Base-by-base conservation (phyloP, 2,113 vertebrate species). In the Hystrix cristata region DNA sequence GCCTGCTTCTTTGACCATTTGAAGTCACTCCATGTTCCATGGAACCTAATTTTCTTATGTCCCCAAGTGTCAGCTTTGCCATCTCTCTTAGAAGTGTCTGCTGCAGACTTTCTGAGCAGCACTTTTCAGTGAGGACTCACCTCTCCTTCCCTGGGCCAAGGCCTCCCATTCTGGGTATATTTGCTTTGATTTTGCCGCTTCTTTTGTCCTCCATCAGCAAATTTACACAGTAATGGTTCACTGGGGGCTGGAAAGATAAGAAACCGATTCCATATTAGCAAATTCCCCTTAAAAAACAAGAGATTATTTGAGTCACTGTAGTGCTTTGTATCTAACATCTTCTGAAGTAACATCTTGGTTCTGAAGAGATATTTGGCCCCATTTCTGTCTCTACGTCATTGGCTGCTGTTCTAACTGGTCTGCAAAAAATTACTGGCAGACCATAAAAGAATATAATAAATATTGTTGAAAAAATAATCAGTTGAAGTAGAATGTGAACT, bases 181-280 rank as follows among this genome's bases (percentile, higher is more conserved):
- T 99, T 99, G 98, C 99, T 99, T 99, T 99, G 99, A 99, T 99
- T 99, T 99, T 99, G 99, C 84, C 99, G 98, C 98, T 99, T 99
- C 99, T 99, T 99, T 98, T 99, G 99, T 97, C 99, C 99, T 98
- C 99, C 99, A 94, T 99, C 99, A 78, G 99, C 99, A 98, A 99
- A 99, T 99, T 99, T 99, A 99, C 99, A 99, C 99, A 99, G 99
- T 99, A 99, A 99, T 98, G 99, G 99, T 98, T 99, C 99, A 95
- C 98, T 99, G 98, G 99, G 99, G 97, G 99, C 99, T 99, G 99
- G 83, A 95, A 98, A 98, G 98, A 98, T 97, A 99, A 98, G 96
- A 99, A 97, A 98, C 74, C 96, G 98, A 98, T 97, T 98, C 80
- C 95, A 84, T 62, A 97, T 99, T 98, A 99, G 98, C 96, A 98